phyloP scores from a whole-genome alignment of 2,888 invertebrate species.

The Apotomis turbidana region DNA sequence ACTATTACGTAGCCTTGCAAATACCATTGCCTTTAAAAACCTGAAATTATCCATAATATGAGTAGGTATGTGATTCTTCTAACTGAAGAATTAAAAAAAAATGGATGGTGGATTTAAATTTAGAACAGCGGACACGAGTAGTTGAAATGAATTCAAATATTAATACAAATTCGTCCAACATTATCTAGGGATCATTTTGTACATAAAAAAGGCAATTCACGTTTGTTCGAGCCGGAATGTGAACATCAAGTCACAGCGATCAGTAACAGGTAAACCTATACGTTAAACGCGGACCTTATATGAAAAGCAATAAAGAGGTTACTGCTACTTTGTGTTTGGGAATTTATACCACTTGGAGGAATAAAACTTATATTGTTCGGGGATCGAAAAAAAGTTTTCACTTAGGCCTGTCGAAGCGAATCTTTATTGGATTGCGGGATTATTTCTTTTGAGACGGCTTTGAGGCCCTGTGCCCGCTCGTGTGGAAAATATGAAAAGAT shows the following conservation, averaged over 20 bases:
- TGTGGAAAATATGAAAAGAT: constrained; percentile 61
- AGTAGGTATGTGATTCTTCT: too few species aligned
- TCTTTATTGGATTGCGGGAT: constrained; percentile 79
- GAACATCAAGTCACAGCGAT: constrained; percentile 54
- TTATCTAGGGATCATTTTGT: neutral
- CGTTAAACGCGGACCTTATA: constrained; percentile 72
- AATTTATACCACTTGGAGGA: constrained; percentile 81
- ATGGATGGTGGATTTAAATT: too few species aligned
- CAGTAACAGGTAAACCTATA: constrained; percentile 71
- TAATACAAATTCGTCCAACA: neutral
- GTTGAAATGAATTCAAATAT: too few species aligned
- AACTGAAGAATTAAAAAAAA: too few species aligned
- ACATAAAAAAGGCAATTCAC: constrained; percentile 1
- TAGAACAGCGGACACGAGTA: too few species aligned
- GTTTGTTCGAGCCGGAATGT: neutral
- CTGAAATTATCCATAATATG: too few species aligned
- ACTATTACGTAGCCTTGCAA: too few species aligned
- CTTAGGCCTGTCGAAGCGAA: constrained; percentile 77
- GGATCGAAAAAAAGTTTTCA: constrained; percentile 80
- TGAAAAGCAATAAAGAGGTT: constrained; percentile 83
- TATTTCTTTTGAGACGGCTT: constrained; percentile 70
- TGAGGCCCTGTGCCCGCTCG: constrained; percentile 56
- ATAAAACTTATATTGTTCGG: constrained; percentile 82
- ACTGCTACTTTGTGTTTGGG: constrained; percentile 82
- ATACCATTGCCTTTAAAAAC: too few species aligned